Evolutionary conservation across 2,113 vertebrate genomes (phyloP), one percentile per base, ranked within the genome.

Genomic region (rat (Rattus norvegicus)): DNA sequence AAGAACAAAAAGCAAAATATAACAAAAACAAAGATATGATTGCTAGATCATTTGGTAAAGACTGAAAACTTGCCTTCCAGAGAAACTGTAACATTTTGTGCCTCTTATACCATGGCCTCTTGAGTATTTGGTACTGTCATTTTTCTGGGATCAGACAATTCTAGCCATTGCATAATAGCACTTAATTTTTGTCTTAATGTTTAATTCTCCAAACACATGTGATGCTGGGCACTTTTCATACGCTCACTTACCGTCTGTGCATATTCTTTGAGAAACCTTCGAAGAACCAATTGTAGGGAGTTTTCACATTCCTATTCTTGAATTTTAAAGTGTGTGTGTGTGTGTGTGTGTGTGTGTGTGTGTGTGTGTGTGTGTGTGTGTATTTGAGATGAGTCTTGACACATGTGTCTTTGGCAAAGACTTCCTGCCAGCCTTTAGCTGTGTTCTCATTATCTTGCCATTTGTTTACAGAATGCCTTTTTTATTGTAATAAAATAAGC

Each of bases 401-500:
- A 43, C 13, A 75, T 36, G 30, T 94, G 26, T 26, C 61, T 83
- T 90, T 96, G 81, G 19, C 14, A 63, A 26, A 43, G 63, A 90
- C 30, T 88, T 88, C 52, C 63, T 93, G 19, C 17, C 17, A 47
- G 30, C 22, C 16, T n/a, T 19, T 79, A 52, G 2, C 47, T 54
- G 2, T 36, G 1, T 87, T 96, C 26, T 88, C 30, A 81, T 81
- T 91, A 36, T 79, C 54, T 47, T 81, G 65, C 43, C 17, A 33
- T n/a, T 43, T 56, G 3, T 33, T 39, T 47, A n/a, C 1, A 87
- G 61, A 91, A 17, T 11, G 16, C 56, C 7, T 73, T 47, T 81
- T 26, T n/a, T 80, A 79, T 87, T 96, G 91, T 88, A 91, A 22
- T 67, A 47, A 88, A 67, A 39, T 81, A n/a, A 33, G 67, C 13